Percentiles rank a stretch among this genome's conserved stretches.
These are phyloP conservation scores for Crotalus viridis DNA, from an alignment of 2,113 vertebrate genomes.

Conservation along the genomic window DNA sequence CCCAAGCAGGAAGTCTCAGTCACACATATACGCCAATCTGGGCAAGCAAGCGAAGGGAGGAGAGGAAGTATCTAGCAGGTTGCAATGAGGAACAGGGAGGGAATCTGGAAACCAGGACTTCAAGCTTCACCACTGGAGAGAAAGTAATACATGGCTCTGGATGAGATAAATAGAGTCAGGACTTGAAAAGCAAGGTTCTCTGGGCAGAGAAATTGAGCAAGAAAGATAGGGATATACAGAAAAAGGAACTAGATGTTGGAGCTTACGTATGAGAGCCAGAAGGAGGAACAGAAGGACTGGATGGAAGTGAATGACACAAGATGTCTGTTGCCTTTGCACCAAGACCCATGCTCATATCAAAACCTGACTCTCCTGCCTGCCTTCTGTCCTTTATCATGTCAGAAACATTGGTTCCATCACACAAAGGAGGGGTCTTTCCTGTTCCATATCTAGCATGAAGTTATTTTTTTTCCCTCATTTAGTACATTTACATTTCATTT, in stretches of 20 bases:
- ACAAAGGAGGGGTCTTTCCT: constrained; percentile 3
- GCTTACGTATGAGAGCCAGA: neutral
- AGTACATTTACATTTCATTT: neutral
- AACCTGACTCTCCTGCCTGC: neutral
- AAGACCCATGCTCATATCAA: neutral
- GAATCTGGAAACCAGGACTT: neutral
- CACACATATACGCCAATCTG: neutral
- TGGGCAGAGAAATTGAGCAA: neutral
- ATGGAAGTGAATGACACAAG: neutral
- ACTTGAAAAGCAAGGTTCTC: neutral
- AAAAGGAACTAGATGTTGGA: neutral
- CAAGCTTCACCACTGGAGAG: neutral
- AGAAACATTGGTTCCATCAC: neutral
- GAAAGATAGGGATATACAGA: neutral
- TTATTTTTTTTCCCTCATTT: neutral
- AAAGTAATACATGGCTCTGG: neutral
- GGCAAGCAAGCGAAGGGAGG: neutral
- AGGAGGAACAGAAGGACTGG: neutral
- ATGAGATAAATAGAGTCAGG: neutral
- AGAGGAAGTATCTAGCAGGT: neutral
- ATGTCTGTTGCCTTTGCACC: neutral
- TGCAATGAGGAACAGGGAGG: neutral
- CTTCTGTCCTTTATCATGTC: neutral
- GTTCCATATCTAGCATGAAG: neutral
- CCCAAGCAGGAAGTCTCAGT: neutral